Base-by-base conservation (phyloP, 2,888 invertebrate genomes). In the Lithosia quadra region DNA sequence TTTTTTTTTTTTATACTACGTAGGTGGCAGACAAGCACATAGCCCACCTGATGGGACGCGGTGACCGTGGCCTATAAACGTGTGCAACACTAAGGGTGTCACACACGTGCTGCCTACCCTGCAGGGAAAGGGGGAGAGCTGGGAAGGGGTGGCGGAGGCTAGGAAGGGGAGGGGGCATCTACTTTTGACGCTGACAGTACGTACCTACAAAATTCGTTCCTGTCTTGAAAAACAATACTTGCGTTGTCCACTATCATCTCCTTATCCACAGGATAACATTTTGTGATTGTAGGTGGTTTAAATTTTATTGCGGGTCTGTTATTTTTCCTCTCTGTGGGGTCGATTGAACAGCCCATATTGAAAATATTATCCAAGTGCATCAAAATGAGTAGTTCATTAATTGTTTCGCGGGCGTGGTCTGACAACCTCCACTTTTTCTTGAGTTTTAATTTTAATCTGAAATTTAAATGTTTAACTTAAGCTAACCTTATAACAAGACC, bases 341-440 rank as follows among this genome's bases (percentile, higher is more conserved):
- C 43, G 2, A 62, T 28, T 49, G 62, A 62, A 13, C n/a, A 62
- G 18, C 62, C 62, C 61, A 61, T 61, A 39, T 61, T 43, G 24
- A 61, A 61, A 49, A 62, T 21, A 49, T n/a, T 62, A 62, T 49
- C 49, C 28, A 62, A 28, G 28, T 62, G 62, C 49, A 62, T 62
- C 18, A 62, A 62, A 62, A 62, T 24, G n/a, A 33, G 24, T 28
- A 62, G 49, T 49, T 62, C 62, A 62, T 9, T 49, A 18, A 62
- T 49, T 2, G 49, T 62, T 62, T 62, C 62, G 7, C 43, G n/a
- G 49, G 62, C 49, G 8, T 18, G 28, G 28, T 49, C 49, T 13
- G 62, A 28, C 33, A 62, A 21, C n/a, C 49, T 24, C 49, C 49
- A 62, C 24, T 43, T 49, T n/a, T 62, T 62, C 24, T 56, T 56